phyloP scores from a whole-genome alignment of 2,888 invertebrate genomes.

The Caenorhabditis sp. region DNA sequence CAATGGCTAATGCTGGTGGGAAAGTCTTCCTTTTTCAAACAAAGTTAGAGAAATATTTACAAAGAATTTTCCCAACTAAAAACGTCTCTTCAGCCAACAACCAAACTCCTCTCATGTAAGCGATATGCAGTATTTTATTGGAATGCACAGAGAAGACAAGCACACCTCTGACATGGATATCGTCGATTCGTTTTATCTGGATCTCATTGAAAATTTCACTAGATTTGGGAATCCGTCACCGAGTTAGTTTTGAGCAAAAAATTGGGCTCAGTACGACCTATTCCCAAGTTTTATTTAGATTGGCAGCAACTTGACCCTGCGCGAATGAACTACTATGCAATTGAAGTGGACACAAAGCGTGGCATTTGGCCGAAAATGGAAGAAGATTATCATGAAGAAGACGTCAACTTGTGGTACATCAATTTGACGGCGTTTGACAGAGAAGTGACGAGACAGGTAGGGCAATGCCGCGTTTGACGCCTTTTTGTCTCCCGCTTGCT shows the following conservation, averaged over 20 bases:
- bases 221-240: constrained; percentile 45
- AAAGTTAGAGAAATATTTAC: neutral
- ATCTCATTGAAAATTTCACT: constrained; percentile 46
- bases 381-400: constrained; percentile 45
- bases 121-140: constrained; percentile 59
- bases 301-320: neutral
- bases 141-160: constrained; percentile 40
- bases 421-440: constrained; percentile 59
- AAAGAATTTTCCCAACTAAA: neutral
- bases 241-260: constrained; percentile 15
- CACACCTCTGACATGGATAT: constrained; percentile 49
- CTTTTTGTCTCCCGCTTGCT: no score
- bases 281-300: no score
- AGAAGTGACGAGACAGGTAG: constrained; percentile 49
- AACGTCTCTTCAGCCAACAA: constrained; percentile 28
- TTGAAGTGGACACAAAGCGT: constrained; percentile 41
- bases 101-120: constrained; percentile 38
- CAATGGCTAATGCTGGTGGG: constrained; percentile 19
- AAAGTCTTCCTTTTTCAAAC: constrained; percentile 36
- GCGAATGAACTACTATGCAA: constrained; percentile 49
- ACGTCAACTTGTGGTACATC: constrained; percentile 59
- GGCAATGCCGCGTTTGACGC: constrained; percentile 32
- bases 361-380: constrained; percentile 45
- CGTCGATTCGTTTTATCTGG: constrained; percentile 43
- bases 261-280: no score